phyloP scores from a whole-genome alignment of 2,113 vertebrate species.

The Xiphophorus maculatus region DNA sequence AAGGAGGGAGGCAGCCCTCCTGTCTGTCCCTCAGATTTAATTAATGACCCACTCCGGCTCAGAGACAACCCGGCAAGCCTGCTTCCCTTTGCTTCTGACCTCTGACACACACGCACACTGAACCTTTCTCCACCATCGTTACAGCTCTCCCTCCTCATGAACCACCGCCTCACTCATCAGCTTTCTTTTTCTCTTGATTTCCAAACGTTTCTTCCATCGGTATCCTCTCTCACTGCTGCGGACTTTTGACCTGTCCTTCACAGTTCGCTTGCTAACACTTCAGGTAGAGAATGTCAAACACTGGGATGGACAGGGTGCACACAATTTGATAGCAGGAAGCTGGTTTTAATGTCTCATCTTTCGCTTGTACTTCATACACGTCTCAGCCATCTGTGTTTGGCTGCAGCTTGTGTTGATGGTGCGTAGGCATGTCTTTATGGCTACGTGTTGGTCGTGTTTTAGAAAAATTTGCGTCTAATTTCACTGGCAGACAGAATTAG shows the following conservation, averaged over 20 bases:
- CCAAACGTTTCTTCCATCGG: constrained; percentile 66
- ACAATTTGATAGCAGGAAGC: constrained; percentile 25
- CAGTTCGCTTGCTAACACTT: constrained; percentile 52
- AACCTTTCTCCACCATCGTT: constrained; percentile 63
- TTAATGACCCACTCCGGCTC: constrained; percentile 80
- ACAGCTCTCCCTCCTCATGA: constrained; percentile 75
- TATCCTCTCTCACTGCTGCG: constrained; percentile 20
- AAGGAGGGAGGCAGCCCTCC: constrained; percentile 78
- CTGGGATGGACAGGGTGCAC: constrained; percentile 26
- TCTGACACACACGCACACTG: constrained; percentile 27
- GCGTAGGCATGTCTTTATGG: constrained; percentile 50
- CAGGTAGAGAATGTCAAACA: constrained; percentile 24
- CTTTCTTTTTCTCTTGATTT: constrained; percentile 61
- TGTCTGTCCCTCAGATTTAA: constrained; percentile 87
- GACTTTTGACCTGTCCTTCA: constrained; percentile 29
- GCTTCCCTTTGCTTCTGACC: constrained; percentile 76
- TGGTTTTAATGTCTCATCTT: constrained; percentile 28
- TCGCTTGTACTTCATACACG: constrained; percentile 18
- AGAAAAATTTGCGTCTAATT: constrained; percentile 70
- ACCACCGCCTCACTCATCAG: constrained; percentile 70
- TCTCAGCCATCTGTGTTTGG: constrained; percentile 51
- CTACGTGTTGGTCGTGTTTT: constrained; percentile 54
- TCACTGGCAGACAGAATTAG: constrained; percentile 83
- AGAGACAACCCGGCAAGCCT: constrained; percentile 73
- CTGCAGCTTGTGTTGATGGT: constrained; percentile 52